Percentiles rank a stretch among this genome's conserved stretches.
Conservation (phyloP, 2,888 invertebrate genomes). For the Julus scandinavius region DNA sequence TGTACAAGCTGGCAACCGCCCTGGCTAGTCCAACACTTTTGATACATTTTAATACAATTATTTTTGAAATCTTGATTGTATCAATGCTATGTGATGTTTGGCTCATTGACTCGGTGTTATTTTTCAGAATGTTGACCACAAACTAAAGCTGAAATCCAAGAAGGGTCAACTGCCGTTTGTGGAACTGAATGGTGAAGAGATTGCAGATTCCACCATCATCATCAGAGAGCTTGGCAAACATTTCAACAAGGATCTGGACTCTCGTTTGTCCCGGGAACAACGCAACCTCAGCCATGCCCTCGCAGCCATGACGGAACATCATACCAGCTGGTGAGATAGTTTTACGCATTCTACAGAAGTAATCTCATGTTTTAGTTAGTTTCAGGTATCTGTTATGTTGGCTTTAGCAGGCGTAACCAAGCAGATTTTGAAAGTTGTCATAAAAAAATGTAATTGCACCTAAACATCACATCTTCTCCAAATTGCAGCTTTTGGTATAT, state of each 20-base stretch:
- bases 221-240: conserved; percentile 86
- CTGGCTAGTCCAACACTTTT: too few species aligned
- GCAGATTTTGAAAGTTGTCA: not conserved
- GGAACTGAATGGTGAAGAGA: conserved; percentile 93
- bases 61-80: too few species aligned
- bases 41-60: too few species aligned
- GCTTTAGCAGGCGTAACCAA: not conserved
- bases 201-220: conserved; percentile 90
- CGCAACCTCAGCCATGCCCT: conserved; percentile 89
- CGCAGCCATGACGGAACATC: conserved; percentile 94
- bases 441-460: not conserved
- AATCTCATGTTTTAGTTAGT: not conserved
- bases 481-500: not conserved
- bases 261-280: conserved; percentile 83
- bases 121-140: conserved; percentile 90
- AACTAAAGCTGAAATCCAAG: conserved; percentile 91
- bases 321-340: conserved; percentile 79
- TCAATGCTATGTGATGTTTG: not conserved
- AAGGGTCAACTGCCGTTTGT: conserved; percentile 95
- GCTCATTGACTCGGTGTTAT: not conserved
- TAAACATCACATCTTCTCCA: not conserved
- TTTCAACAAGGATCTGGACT: conserved; percentile 85
- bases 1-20: too few species aligned
- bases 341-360: not conserved
- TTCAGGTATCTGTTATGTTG: not conserved